phyloP scores from a whole-genome alignment of 1,140 invertebrate species.

The Scylla paramamosain region DNA sequence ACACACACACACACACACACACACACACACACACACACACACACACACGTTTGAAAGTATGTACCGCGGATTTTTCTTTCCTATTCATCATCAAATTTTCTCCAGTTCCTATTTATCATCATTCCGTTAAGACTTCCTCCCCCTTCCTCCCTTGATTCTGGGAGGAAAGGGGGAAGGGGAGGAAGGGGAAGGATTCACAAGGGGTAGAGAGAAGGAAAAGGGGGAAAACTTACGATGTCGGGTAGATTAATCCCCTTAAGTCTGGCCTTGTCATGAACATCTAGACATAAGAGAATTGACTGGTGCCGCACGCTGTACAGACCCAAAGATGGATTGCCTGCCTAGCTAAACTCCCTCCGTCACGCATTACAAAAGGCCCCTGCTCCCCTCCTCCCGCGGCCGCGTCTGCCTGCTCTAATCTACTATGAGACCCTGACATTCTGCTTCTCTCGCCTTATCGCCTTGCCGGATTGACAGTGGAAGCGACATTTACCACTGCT shows the following conservation, averaged over 20 bases:
- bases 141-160: too few relatives aligned
- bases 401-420: too few relatives aligned
- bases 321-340: too few relatives aligned
- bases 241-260: constrained; percentile 5
- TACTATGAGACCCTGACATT: too few relatives aligned
- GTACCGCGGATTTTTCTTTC: neutral
- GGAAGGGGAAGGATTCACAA: neutral
- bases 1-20: constrained; percentile 9
- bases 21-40: neutral
- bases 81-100: neutral
- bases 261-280: neutral
- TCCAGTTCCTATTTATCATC: neutral
- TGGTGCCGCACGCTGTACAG: neutral
- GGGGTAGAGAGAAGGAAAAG: neutral
- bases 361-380: too few relatives aligned
- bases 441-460: too few relatives aligned
- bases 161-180: neutral
- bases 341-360: too few relatives aligned
- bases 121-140: neutral
- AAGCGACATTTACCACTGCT: too few relatives aligned
- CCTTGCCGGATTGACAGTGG: too few relatives aligned
- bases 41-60: neutral
- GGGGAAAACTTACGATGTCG: neutral
- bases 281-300: neutral
- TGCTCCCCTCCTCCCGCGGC: too few relatives aligned